Conservation (phyloP, 2,113 vertebrate species). For the Gambusia holbrooki region DNA sequence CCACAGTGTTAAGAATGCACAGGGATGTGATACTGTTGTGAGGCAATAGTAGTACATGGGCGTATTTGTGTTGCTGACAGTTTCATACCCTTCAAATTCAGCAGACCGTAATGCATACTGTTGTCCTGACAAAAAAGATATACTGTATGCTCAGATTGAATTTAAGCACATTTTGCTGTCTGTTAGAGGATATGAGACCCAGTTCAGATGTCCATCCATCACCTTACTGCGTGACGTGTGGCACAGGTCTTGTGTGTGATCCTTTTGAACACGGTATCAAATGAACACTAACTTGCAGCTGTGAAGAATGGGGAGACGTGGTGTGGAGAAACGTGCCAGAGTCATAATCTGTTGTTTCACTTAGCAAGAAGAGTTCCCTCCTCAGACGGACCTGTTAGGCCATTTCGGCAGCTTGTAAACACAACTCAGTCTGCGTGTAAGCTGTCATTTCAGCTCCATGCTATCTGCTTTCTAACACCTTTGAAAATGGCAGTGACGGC, state of each 20-base stretch:
- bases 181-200: conserved; percentile 12
- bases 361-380: conserved; percentile 14
- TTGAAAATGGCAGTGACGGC: neutral
- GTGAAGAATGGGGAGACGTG: conserved; percentile 46
- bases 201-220: conserved; percentile 57
- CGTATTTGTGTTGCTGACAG: conserved; percentile 44
- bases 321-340: conserved; percentile 52
- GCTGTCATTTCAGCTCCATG: conserved; percentile 9
- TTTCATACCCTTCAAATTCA: conserved; percentile 46
- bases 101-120: conserved; percentile 11
- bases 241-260: conserved; percentile 45
- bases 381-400: conserved; percentile 28
- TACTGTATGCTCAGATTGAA: conserved; percentile 19
- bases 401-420: conserved; percentile 47
- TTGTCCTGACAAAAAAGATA: conserved; percentile 27
- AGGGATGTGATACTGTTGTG: conserved; percentile 55
- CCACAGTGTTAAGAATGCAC: conserved; percentile 28
- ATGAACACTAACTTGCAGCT: conserved; percentile 70
- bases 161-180: conserved; percentile 9
- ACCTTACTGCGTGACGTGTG: conserved; percentile 48
- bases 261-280: conserved; percentile 56
- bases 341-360: conserved; percentile 49
- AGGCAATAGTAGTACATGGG: conserved; percentile 40
- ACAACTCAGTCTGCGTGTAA: conserved; percentile 24
- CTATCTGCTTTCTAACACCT: conserved; percentile 5